These are phyloP conservation scores for Glaucidium brasilianum DNA, from an alignment of 2,113 vertebrate species.

Conservation along the genomic window DNA sequence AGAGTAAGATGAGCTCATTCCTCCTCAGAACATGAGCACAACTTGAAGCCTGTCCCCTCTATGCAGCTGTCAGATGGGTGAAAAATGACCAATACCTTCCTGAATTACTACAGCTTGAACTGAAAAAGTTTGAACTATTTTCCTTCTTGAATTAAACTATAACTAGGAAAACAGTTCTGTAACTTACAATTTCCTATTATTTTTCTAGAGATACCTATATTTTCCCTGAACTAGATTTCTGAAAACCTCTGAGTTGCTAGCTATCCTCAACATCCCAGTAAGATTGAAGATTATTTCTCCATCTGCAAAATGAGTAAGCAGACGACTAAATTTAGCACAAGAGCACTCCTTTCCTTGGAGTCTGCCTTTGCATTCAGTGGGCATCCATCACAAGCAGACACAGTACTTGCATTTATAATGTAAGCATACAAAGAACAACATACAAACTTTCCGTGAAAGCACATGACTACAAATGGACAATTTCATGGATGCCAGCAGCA, in stretches of 20 bases:
- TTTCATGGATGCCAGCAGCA: neutral
- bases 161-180: neutral
- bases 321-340: neutral
- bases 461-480: neutral
- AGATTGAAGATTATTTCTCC: neutral
- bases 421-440: neutral
- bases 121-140: neutral
- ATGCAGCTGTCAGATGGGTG: neutral
- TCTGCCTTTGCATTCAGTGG: neutral
- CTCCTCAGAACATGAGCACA: neutral
- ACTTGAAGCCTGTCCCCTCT: neutral
- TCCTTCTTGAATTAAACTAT: neutral
- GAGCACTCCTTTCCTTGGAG: neutral
- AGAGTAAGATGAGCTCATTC: neutral
- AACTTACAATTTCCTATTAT: neutral
- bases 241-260: neutral
- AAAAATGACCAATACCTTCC: neutral
- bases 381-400: neutral
- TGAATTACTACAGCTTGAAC: neutral
- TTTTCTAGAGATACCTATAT: neutral
- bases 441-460: neutral
- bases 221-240: neutral
- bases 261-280: neutral
- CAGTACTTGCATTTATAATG: neutral
- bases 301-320: neutral